Conservation (phyloP, 2,797 vertebrate species). For the Epinephelus coioides region DNA sequence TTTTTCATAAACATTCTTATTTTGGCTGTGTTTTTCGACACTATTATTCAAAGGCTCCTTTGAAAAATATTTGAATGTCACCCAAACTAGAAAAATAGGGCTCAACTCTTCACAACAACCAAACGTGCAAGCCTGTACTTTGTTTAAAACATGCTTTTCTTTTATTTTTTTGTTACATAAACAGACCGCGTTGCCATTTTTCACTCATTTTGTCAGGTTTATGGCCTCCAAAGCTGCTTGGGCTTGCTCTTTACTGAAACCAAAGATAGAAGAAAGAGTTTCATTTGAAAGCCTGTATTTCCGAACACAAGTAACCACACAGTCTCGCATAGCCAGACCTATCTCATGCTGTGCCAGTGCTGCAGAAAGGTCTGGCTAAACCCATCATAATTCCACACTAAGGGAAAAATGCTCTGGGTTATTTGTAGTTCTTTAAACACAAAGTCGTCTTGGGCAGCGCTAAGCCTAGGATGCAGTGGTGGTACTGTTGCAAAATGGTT, state of each 20-base stretch:
- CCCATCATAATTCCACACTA: too few species aligned
- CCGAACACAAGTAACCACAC: constrained; percentile 26
- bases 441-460: too few species aligned
- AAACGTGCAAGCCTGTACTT: background rate
- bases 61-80: background rate
- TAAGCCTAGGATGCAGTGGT: too few species aligned
- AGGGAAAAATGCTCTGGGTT: too few species aligned
- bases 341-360: too few species aligned
- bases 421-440: too few species aligned
- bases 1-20: background rate
- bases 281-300: constrained; percentile 28
- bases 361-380: too few species aligned
- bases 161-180: background rate
- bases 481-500: too few species aligned
- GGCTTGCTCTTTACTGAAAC: background rate
- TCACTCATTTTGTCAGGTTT: background rate
- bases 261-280: constrained; percentile 9
- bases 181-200: background rate
- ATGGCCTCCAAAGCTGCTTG: background rate
- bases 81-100: background rate
- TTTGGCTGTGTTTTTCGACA: background rate
- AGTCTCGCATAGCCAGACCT: too few species aligned
- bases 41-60: background rate
- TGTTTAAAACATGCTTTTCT: too few species aligned
- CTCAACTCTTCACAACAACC: background rate